phyloP scores from a whole-genome alignment of 2,888 invertebrate species.

The Pyralis farinalis region DNA sequence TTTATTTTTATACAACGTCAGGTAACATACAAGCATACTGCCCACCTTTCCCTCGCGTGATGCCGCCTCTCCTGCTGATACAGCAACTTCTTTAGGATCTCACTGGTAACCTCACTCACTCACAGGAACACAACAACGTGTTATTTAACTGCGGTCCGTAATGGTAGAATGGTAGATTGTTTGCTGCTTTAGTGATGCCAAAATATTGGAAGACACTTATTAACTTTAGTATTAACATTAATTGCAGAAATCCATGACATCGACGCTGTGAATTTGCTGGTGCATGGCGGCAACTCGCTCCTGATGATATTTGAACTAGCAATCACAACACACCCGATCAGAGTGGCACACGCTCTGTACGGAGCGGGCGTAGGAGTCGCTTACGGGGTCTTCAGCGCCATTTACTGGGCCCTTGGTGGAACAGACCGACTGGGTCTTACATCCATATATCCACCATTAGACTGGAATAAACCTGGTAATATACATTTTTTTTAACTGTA shows the following conservation, averaged over 20 bases:
- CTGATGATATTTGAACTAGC: slow-evolving; percentile 87
- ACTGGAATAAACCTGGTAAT: slow-evolving; percentile 85
- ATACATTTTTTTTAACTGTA: background rate
- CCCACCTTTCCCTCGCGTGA: too few relatives aligned
- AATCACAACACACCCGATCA: slow-evolving; percentile 86
- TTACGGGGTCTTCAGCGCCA: slow-evolving; percentile 73
- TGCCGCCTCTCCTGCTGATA: too few relatives aligned
- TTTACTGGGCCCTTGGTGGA: slow-evolving; percentile 71
- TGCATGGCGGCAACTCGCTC: slow-evolving; percentile 88
- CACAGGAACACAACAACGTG: too few relatives aligned
- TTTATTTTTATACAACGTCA: too few relatives aligned
- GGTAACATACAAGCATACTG: too few relatives aligned
- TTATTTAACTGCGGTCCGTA: too few relatives aligned
- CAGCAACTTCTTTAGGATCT: too few relatives aligned
- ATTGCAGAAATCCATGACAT: slow-evolving; percentile 80
- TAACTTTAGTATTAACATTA: too few relatives aligned
- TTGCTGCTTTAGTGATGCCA: too few relatives aligned
- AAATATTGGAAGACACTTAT: too few relatives aligned
- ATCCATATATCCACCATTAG: slow-evolving; percentile 87
- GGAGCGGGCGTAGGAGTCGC: slow-evolving; percentile 80
- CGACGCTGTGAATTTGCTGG: slow-evolving; percentile 85
- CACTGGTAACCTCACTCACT: too few relatives aligned
- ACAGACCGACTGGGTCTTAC: slow-evolving; percentile 77
- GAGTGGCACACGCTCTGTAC: slow-evolving; percentile 83
- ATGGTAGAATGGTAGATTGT: too few relatives aligned